Evolutionary conservation across 2,888 invertebrate species (phyloP), one percentile per base, ranked within the genome.

Genomic region (Acronicta alni): DNA sequence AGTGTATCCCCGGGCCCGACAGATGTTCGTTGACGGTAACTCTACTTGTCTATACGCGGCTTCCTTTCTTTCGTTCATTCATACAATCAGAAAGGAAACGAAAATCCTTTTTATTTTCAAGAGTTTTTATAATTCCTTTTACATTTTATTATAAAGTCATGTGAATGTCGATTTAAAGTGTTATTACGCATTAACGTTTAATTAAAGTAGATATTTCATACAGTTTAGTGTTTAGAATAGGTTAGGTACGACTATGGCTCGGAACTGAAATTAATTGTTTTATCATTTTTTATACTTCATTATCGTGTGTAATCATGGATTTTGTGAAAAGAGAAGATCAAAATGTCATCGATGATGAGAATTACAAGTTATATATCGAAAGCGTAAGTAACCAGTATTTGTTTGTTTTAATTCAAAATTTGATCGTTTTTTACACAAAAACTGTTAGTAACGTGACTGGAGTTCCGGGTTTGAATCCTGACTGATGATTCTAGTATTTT

Each of bases 261-360:
- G 69, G 57, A 70, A 71, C 47, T 61, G 17, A 71, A 58, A 45
- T 12, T 42, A 55, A 57, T 67, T 79, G 71, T 75, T 66, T 67
- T 57, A 53, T 41, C 38, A 43, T 63, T 66, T 70, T 76, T 61
- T 73, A 18, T 32, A 17, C 46, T 35, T 30, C 0, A 6, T 10
- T 45, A 1, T 53, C 42, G 57, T 53, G 53, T 56, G 20, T 16
- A 55, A 82, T 60, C 55, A 93, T 93, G 93, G 93, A 93, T 89
- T 93, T 88, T 74, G 93, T 93, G 61, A 93, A 93, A 79, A 83
- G 92, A 51, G 93, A 93, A 81, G 93, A 92, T 18, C 88, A 85
- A 46, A 87, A 87, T 79, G 62, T 86, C 16, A 76, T 90, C 20
- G 92, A 91, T 30, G 92, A 93, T 57, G 93, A 92, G 12, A 87